Conservation (phyloP, 2,797 vertebrate species). For the Sparus aurata region DNA sequence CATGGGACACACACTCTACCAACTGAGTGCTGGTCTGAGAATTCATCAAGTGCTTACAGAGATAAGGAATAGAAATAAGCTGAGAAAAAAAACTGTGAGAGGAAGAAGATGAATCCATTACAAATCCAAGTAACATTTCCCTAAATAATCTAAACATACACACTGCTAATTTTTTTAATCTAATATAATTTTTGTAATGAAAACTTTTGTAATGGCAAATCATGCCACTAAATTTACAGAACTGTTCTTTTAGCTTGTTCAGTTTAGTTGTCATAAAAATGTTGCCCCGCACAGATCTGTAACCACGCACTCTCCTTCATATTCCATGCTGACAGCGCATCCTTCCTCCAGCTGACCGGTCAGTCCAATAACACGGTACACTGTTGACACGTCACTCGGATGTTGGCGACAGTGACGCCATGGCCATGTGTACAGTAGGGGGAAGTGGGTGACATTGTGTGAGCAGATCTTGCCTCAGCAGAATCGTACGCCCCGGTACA, state of each 20-base stretch:
- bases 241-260: neutral
- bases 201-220: neutral
- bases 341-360: constrained; percentile 36
- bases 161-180: neutral
- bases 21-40: no score
- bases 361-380: constrained; percentile 28
- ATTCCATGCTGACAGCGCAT: constrained; percentile 6
- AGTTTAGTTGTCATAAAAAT: neutral
- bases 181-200: no score
- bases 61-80: neutral
- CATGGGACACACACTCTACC: no score
- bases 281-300: neutral
- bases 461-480: constrained; percentile 71
- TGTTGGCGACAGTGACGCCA: constrained; percentile 14
- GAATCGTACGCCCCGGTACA: constrained; percentile 50
- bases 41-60: neutral
- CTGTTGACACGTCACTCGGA: constrained; percentile 36
- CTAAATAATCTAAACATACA: neutral
- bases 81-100: neutral
- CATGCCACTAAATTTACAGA: neutral
- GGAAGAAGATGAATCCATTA: neutral
- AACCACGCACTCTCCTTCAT: constrained; percentile 6
- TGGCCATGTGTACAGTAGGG: constrained; percentile 1
- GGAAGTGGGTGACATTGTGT: constrained; percentile 50
- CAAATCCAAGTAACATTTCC: neutral